Evolutionary conservation across 2,797 vertebrate species (phyloP).

Genomic region (Rhinatrema bivittatum): DNA sequence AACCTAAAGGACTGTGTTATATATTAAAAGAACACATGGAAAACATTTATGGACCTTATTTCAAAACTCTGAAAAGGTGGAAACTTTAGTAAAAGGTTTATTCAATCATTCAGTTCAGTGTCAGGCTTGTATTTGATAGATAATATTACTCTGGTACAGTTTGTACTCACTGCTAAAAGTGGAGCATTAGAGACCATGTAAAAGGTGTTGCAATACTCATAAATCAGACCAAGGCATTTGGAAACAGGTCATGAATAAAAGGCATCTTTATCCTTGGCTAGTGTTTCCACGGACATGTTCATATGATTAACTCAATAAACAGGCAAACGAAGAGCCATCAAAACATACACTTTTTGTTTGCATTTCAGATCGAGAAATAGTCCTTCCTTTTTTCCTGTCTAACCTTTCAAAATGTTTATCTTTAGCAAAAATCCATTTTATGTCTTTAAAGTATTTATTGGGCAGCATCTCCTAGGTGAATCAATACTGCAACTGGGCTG

Average conservation of each 20-base stretch:
- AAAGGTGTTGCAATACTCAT: constrained; percentile 1
- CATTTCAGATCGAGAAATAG: too few relatives aligned
- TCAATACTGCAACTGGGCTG: constrained; percentile 1
- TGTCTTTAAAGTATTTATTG: background rate
- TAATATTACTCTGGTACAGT: constrained; percentile 23
- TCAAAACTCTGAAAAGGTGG: constrained; percentile 7
- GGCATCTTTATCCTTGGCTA: constrained; percentile 1
- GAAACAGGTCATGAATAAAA: constrained; percentile 14
- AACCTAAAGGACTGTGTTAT: too few relatives aligned
- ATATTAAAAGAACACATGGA: too few relatives aligned
- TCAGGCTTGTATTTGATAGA: constrained; percentile 31
- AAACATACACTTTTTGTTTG: too few relatives aligned
- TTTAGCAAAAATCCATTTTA: too few relatives aligned
- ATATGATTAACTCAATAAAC: constrained; percentile 1
- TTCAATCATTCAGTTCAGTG: constrained; percentile 27
- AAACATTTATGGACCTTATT: too few relatives aligned
- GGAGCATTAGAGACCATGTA: constrained; percentile 1
- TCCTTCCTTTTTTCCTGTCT: too few relatives aligned
- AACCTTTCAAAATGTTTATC: too few relatives aligned
- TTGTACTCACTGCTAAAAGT: constrained; percentile 24
- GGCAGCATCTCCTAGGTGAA: constrained; percentile 1
- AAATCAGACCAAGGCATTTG: constrained; percentile 11
- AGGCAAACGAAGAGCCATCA: background rate
- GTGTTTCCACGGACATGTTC: background rate
- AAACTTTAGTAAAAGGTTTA: background rate